Percentiles rank a stretch among this genome's conserved stretches.
These are phyloP conservation scores for Glareola pratincola DNA, from an alignment of 2,113 vertebrate genomes.

Conservation along the genomic window DNA sequence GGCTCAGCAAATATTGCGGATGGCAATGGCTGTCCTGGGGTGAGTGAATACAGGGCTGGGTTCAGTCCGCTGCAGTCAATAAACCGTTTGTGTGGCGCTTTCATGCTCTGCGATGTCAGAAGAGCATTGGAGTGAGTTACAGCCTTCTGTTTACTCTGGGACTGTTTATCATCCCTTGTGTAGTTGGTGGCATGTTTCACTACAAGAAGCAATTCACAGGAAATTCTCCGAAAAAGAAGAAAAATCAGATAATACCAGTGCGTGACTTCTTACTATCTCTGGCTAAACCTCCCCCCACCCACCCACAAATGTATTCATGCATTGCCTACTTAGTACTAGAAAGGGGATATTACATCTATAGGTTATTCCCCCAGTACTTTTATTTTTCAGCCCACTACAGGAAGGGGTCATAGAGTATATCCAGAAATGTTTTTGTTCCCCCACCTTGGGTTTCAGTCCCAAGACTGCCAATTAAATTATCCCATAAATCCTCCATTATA, in stretches of 20 bases:
- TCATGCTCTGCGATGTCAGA: neutral
- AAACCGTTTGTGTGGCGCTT: neutral
- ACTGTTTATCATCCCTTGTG: neutral
- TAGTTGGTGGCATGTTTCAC: neutral
- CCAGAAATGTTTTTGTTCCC: constrained; percentile 74
- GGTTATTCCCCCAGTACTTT: constrained; percentile 25
- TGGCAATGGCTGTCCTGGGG: neutral
- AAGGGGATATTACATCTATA: constrained; percentile 21
- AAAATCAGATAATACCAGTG: neutral
- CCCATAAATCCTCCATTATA: constrained; percentile 82
- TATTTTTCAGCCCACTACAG: constrained; percentile 35
- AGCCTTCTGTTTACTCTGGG: neutral
- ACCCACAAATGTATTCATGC: neutral
- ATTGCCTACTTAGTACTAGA: neutral
- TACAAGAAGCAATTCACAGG: neutral
- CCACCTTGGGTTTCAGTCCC: constrained; percentile 66
- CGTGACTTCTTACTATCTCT: neutral
- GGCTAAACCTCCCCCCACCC: neutral
- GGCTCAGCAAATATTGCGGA: neutral
- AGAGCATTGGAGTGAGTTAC: neutral
- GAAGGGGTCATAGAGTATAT: constrained; percentile 36
- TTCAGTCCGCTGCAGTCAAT: neutral
- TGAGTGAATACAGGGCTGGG: neutral
- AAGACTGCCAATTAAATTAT: constrained; percentile 83
- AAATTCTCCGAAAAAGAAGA: neutral